Percentiles rank a stretch among this genome's conserved stretches.
Evolutionary conservation across 2,797 vertebrate genomes (phyloP).

Genomic region (Lagodon rhomboides): DNA sequence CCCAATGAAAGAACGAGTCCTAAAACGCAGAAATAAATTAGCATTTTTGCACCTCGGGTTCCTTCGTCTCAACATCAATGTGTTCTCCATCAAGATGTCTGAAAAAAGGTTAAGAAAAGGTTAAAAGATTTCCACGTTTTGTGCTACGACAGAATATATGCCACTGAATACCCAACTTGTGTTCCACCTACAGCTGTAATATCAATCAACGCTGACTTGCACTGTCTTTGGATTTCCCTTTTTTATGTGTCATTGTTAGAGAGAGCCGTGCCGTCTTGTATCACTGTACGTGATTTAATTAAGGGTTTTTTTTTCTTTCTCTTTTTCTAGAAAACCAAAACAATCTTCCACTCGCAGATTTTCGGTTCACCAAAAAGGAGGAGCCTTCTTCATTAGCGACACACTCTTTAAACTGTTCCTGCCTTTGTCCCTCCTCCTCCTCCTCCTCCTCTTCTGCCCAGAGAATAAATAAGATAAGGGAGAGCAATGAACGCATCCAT

Average conservation of each 20-base stretch:
- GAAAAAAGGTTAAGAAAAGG: too few species aligned
- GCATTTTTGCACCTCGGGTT: too few species aligned
- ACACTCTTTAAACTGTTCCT: slow-evolving; percentile 67
- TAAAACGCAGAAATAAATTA: too few species aligned
- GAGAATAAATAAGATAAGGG: slow-evolving; percentile 85
- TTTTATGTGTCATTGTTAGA: slow-evolving; percentile 27
- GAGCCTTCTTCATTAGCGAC: slow-evolving; percentile 69
- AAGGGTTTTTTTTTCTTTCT: not conserved
- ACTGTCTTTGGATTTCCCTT: slow-evolving; percentile 21
- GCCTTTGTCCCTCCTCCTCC: slow-evolving; percentile 27
- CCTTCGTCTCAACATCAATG: too few species aligned
- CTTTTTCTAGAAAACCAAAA: slow-evolving; percentile 34
- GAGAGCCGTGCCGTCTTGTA: slow-evolving; percentile 25
- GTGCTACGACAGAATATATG: too few species aligned
- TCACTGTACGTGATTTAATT: slow-evolving; percentile 64
- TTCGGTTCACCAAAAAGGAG: slow-evolving; percentile 36
- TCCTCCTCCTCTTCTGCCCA: slow-evolving; percentile 47
- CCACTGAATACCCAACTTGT: too few species aligned
- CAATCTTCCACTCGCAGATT: slow-evolving; percentile 47
- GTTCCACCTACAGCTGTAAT: not conserved
- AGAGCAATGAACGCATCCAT: slow-evolving; percentile 84
- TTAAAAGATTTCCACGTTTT: too few species aligned
- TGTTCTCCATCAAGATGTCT: too few species aligned
- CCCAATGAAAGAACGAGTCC: too few species aligned
- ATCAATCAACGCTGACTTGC: slow-evolving; percentile 5